phyloP scores from a whole-genome alignment of 2,797 vertebrate species.

The Benthosema pterotum region DNA sequence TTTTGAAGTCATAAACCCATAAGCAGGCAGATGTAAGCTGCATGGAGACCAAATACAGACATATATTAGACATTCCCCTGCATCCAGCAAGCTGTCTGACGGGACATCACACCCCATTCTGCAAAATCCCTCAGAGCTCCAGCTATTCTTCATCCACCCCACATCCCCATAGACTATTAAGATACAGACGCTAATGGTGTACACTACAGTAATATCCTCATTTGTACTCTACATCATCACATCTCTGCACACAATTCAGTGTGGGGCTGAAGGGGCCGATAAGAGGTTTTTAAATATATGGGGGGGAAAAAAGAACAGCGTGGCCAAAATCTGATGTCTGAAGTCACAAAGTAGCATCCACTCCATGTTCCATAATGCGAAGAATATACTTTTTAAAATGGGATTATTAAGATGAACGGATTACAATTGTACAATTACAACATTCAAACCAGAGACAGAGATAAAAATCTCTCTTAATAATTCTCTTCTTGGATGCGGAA shows the following conservation, averaged over 20 bases:
- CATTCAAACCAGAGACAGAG: conserved; percentile 23
- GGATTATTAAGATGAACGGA: conserved; percentile 29
- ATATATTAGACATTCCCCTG: conserved; percentile 79
- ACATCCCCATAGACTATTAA: conserved; percentile 67
- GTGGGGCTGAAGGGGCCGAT: conserved; percentile 49
- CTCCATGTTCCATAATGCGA: too few relatives aligned
- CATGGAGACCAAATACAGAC: conserved; percentile 78
- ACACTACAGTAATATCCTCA: conserved; percentile 53
- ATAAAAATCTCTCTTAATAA: neutral
- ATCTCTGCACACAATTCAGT: conserved; percentile 47
- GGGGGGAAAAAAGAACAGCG: conserved; percentile 39
- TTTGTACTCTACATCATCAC: conserved; percentile 49
- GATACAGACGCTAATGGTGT: conserved; percentile 67
- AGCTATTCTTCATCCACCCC: conserved; percentile 59
- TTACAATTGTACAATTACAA: conserved; percentile 22
- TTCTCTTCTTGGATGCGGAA: neutral
- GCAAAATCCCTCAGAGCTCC: conserved; percentile 75
- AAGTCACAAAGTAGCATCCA: too few relatives aligned
- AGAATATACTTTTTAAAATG: conserved; percentile 29
- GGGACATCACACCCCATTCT: conserved; percentile 76
- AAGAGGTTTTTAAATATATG: conserved; percentile 50
- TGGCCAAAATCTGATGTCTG: conserved; percentile 37
- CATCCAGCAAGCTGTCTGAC: conserved; percentile 77
- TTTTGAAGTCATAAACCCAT: conserved; percentile 84
- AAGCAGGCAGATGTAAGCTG: conserved; percentile 84